Conservation (phyloP, 1,140 invertebrate species). For the Whitmania pigra region DNA sequence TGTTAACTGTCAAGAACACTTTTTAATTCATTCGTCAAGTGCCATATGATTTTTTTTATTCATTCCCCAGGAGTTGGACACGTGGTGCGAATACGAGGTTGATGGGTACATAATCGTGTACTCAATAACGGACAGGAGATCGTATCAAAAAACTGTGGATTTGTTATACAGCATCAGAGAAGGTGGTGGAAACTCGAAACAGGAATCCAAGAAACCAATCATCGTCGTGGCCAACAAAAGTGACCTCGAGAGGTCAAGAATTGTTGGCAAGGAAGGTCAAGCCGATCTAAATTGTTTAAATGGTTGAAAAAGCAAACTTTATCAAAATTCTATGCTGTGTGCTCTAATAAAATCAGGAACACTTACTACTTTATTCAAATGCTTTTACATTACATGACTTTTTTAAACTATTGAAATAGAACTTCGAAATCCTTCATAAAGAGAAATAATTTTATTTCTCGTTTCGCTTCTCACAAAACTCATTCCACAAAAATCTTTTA, state of each 20-base stretch:
- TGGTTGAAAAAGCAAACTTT: not conserved
- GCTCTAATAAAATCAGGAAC: too few relatives aligned
- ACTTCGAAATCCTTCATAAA: too few relatives aligned
- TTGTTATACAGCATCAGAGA: conserved; percentile 31
- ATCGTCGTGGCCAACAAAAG: conserved; percentile 88
- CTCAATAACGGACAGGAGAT: conserved; percentile 67
- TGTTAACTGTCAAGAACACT: too few relatives aligned
- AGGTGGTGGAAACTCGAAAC: not conserved
- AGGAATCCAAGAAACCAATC: conserved; percentile 49
- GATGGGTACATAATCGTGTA: conserved; percentile 86
- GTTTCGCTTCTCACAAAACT: too few relatives aligned
- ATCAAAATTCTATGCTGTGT: too few relatives aligned
- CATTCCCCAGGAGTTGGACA: conserved; percentile 17
- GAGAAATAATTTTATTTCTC: too few relatives aligned
- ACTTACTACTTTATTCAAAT: too few relatives aligned
- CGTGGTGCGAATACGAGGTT: conserved; percentile 40
- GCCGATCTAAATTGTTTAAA: not conserved
- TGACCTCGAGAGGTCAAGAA: conserved; percentile 71
- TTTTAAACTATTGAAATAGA: too few relatives aligned
- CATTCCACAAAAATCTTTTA: too few relatives aligned
- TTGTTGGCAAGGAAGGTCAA: conserved; percentile 68
- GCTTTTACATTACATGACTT: too few relatives aligned
- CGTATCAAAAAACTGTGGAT: conserved; percentile 37
- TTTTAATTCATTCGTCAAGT: too few relatives aligned
- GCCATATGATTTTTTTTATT: too few relatives aligned